Percentiles rank a stretch among this genome's conserved stretches.
These are phyloP conservation scores for Reinhardtius hippoglossoides DNA, from an alignment of 2,113 vertebrate genomes.

Conservation along the genomic window DNA sequence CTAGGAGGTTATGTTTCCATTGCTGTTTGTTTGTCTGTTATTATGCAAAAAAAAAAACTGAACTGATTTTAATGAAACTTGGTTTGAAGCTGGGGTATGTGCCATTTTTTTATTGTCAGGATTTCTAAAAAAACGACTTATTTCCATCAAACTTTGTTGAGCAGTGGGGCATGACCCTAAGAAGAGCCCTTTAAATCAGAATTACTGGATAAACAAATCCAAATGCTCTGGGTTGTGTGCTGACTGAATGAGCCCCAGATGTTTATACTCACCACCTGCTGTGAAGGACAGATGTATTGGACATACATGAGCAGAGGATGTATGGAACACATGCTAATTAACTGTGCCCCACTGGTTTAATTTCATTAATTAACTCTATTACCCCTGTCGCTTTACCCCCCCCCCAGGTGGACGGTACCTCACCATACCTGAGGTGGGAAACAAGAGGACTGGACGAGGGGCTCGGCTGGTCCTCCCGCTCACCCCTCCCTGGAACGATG, in stretches of 20 bases:
- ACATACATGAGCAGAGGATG: no score
- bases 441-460: slow-evolving; percentile 81
- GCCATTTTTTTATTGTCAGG: no score
- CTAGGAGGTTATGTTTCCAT: no score
- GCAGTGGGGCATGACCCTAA: no score
- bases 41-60: no score
- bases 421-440: slow-evolving; percentile 85
- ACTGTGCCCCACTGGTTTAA: not conserved
- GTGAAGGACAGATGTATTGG: not conserved
- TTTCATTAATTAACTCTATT: not conserved
- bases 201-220: not conserved
- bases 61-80: no score
- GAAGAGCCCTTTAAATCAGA: no score
- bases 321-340: not conserved
- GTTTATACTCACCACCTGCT: not conserved
- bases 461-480: slow-evolving; percentile 90
- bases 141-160: no score
- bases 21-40: no score
- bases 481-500: slow-evolving; percentile 76
- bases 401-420: slow-evolving; percentile 89
- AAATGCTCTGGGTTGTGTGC: not conserved
- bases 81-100: no score
- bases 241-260: not conserved
- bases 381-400: not conserved
- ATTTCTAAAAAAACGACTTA: no score